Evolutionary conservation across 2,113 vertebrate genomes (phyloP), one percentile per base, ranked within the genome.

Genomic region (Callithrix jacchus): DNA sequence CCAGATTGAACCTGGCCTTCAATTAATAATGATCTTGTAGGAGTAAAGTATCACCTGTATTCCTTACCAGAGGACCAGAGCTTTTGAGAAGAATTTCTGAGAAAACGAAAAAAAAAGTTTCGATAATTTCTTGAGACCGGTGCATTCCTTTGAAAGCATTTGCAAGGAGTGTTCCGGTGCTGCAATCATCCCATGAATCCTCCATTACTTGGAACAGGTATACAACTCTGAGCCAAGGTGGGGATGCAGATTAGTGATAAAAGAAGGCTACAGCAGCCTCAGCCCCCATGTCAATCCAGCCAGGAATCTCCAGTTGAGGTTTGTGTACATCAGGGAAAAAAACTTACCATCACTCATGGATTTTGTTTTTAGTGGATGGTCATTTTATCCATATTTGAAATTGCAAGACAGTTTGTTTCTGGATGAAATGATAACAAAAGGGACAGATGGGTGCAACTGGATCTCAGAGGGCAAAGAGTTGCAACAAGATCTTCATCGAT

Each of bases 171-270:
- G 9, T 16, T 54, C 47, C 12, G 23, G 10, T 3, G 18, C 68
- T 16, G 2, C 1, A 8, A 4, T 17, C 80, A n/a, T 20, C n/a
- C 27, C 8, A 0, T 8, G 18, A 16, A 64, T 4, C 42, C 21
- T 54, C 3, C 40, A 52, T 18, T 54, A 4, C 4, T 13, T 35
- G 27, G 27, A 40, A 79, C 27, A 87, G 52, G 40, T 58, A 12
- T n/a, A 47, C 64, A 47, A 49, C 13, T 18, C 81, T 0, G 12
- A 37, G 21, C 14, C 20, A 4, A 1, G 0, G 0, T 5, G 10
- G 11, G 23, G 30, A 25, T 30, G 37, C 52, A 25, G 17, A 49
- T 5, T 4, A 45, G 37, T 10, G 14, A 49, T 32, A 47, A 74
- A 70, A 74, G 40, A 58, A 11, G 21, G 47, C 32, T 8, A 9